Evolutionary conservation across 30 jellyfish, hydroid and myxozoan genomes (phyloP), one percentile per base, ranked within the genome.

Genomic region (Morbakka virulenta): DNA sequence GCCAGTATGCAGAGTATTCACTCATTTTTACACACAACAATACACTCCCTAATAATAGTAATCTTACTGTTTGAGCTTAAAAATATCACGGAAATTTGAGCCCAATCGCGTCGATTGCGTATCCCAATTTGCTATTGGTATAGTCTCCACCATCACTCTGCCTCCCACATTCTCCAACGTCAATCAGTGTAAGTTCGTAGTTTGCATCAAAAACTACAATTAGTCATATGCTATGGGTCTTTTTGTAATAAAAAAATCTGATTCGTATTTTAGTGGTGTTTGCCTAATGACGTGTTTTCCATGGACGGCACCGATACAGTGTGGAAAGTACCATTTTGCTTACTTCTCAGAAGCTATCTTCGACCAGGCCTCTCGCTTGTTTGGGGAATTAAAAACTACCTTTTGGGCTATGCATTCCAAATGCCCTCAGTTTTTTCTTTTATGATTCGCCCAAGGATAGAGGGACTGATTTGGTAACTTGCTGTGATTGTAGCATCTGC

Each of bases 251-350:
- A 26, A 70, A 70, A 36, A 13, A 3, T 14, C 82, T 9, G 79
- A 70, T 31, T 79, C 82, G 11, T 9, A 33, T 4, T 17, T 20
- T 23, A 69, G 70, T 4, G 78, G 78, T n/a, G 69, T 9, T 11
- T 11, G 69, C 67, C 21, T 66, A 23, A 23, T 69, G 14, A 72
- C 84, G n/a, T 72, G 81, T 72, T 72, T 72, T 35, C 71, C 87
- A 31, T 76, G 83, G 0, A 76, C 62, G 3, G 87, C 94, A 27
- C 94, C 86, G 25, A 52, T 33, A 51, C 32, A 32, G 71, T 70
- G 24, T 20, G 88, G 94, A 41, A 82, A 72, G 50, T 61, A 62
- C 87, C 88, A 71, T 34, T 62, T 26, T 2, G 35, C 36, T 30
- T 82, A 80, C 33, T 69, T 50, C 29, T 49, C 74, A 1, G 67